Evolutionary conservation across 2,797 vertebrate species (phyloP), one percentile per base, ranked within the genome.

Genomic region (Presbytis comata): DNA sequence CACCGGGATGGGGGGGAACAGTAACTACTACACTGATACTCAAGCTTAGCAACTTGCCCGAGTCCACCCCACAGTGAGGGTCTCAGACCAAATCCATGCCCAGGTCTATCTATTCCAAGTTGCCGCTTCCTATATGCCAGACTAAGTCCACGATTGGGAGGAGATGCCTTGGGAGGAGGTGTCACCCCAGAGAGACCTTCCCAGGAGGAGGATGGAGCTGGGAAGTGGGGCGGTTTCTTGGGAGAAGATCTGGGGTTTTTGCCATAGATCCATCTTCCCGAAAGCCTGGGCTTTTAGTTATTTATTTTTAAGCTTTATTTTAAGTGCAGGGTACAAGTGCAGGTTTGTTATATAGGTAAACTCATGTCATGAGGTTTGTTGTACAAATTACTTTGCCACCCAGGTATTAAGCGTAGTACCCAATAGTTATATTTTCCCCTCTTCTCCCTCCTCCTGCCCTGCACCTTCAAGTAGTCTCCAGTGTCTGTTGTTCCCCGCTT

Each of bases 1-100:
- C 46, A 7, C 28, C 8, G 13, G 50, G 4, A 7, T 0, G 4
- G 0, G 13, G 44, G 5, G 7, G 36, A 22, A 17, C 7, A 70
- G 28, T 28, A 57, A 33, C 39, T 53, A 41, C 28, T 16, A 44
- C 12, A 33, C 72, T 59, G 50, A 55, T 6, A 11, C 33, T 76
- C 12, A 5, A 30, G 70, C 33, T 48, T 10, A 83, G 14, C 1
- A 30, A 64, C 30, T 5, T 36, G 44, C 55, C 55, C 0, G 6
- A 79, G 50, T 64, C 11, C 64, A 28, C 70, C 67, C 17, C 28
- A 48, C 55, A 26, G 12, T 19, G 70, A 83, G 61, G 41, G 36
- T n/a, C 75, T 46, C 57, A 57, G 74, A 33, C 13, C 13, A 46
- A 44, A 79, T 14, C 36, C 24, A n/a, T 24, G 4, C 3, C 24